Evolutionary conservation across 2,113 vertebrate genomes (phyloP).

Genomic region (Cariama cristata): DNA sequence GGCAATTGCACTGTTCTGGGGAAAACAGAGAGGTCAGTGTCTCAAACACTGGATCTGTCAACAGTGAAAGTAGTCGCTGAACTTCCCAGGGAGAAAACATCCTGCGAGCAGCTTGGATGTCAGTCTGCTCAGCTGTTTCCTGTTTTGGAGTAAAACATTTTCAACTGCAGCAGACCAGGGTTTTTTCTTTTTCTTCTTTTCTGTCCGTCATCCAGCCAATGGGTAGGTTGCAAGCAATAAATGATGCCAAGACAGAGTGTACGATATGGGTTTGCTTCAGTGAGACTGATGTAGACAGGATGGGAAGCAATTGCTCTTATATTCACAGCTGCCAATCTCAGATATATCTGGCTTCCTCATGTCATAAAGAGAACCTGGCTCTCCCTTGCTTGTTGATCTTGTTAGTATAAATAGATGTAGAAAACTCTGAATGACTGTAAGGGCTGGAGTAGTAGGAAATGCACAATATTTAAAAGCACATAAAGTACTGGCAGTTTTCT

Average conservation of each 20-base stretch:
- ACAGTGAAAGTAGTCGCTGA: constrained; percentile 57
- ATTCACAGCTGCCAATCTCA: background rate
- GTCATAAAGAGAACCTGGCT: background rate
- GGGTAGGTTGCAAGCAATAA: background rate
- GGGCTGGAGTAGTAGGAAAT: background rate
- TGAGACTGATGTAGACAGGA: background rate
- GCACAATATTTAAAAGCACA: background rate
- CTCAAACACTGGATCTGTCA: constrained; percentile 48
- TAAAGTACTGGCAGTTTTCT: background rate
- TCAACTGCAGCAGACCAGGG: background rate
- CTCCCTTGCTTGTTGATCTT: background rate
- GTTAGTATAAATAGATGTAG: background rate
- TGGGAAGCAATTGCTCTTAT: background rate
- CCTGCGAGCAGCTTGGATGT: constrained; percentile 53
- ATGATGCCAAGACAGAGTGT: background rate
- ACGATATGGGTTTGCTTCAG: background rate
- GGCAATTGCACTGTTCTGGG: background rate
- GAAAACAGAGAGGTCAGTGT: constrained; percentile 63
- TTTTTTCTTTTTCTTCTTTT: background rate
- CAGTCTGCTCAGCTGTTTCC: constrained; percentile 67
- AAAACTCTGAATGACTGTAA: background rate
- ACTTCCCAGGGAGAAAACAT: constrained; percentile 59
- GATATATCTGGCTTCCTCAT: background rate
- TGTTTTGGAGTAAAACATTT: constrained; percentile 43
- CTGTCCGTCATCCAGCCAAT: background rate